These are phyloP conservation scores for Carcinoscorpius rotundicauda DNA, from an alignment of 1,140 invertebrate species.

Conservation along the genomic window DNA sequence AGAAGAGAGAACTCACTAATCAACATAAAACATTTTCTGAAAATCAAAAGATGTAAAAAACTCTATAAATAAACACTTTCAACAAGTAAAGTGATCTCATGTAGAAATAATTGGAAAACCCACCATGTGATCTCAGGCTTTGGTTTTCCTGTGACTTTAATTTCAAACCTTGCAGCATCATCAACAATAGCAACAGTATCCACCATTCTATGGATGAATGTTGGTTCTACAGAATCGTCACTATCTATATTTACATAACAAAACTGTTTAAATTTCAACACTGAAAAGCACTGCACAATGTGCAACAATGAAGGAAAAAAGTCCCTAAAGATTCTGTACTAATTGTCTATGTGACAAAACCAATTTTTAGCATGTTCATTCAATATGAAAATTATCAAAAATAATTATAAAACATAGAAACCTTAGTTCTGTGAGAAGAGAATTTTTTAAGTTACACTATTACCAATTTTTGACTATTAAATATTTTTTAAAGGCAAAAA, in stretches of 20 bases:
- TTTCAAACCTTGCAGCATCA: slow-evolving; percentile 29
- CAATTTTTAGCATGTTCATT: too few species aligned
- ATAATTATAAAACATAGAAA: too few species aligned
- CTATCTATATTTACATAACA: background rate
- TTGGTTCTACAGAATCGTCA: background rate
- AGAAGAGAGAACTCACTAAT: background rate
- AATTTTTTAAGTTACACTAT: too few species aligned
- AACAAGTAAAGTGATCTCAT: slow-evolving; percentile 61
- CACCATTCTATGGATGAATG: slow-evolving; percentile 7
- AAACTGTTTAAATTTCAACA: too few species aligned
- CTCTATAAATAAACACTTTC: slow-evolving; percentile 63
- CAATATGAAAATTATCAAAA: too few species aligned
- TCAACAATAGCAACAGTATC: slow-evolving; percentile 25
- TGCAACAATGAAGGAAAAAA: too few species aligned
- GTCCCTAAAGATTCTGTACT: too few species aligned
- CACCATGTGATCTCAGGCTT: slow-evolving; percentile 22
- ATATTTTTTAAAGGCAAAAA: too few species aligned
- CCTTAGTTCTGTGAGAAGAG: too few species aligned
- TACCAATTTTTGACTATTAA: too few species aligned
- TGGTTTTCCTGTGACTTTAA: slow-evolving; percentile 31
- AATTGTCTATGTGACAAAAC: too few species aligned
- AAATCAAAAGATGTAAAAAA: slow-evolving; percentile 55
- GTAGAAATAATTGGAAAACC: slow-evolving; percentile 28
- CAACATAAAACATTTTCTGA: background rate
- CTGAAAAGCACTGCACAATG: too few species aligned